A percentile compares a stretch with the other conserved stretches of the same genome.
Conservation (phyloP, 2,888 invertebrate species). For the Philereme vetulata region DNA sequence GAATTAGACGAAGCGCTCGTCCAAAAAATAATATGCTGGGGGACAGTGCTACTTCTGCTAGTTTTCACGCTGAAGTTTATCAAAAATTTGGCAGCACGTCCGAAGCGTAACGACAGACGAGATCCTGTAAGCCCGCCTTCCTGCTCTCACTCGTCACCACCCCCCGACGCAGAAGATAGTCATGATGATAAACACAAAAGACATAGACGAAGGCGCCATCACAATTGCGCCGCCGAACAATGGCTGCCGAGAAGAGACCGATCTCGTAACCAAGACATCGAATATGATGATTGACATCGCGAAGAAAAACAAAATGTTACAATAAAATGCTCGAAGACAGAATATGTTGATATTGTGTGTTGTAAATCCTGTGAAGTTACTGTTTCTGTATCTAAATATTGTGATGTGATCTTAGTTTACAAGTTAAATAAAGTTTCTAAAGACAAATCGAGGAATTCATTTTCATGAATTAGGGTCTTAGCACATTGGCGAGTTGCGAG, state of each 20-base stretch:
- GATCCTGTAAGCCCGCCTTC: neutral
- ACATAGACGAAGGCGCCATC: constrained; percentile 47
- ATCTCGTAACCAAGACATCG: constrained; percentile 34
- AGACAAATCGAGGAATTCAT: constrained; percentile 19
- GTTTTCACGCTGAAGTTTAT: constrained; percentile 50
- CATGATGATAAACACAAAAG: constrained; percentile 43
- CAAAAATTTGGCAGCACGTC: constrained; percentile 31
- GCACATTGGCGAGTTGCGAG: no score
- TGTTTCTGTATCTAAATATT: constrained; percentile 11
- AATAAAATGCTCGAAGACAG: constrained; percentile 1
- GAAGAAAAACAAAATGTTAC: constrained; percentile 4
- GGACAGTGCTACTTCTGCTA: constrained; percentile 46
- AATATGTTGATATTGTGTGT: constrained; percentile 10
- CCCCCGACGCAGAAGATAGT: constrained; percentile 5
- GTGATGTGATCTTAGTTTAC: constrained; percentile 16
- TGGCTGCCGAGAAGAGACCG: constrained; percentile 44
- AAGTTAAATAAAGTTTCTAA: constrained; percentile 35
- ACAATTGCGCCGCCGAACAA: constrained; percentile 47
- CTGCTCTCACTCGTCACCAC: neutral
- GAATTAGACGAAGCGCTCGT: constrained; percentile 43
- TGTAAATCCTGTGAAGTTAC: constrained; percentile 12
- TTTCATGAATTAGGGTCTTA: constrained; percentile 11
- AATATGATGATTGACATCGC: constrained; percentile 39
- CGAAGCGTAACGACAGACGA: constrained; percentile 19
- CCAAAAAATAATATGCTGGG: constrained; percentile 50